Conservation (phyloP, 2,888 invertebrate species). For the Seira sanloemensis region DNA sequence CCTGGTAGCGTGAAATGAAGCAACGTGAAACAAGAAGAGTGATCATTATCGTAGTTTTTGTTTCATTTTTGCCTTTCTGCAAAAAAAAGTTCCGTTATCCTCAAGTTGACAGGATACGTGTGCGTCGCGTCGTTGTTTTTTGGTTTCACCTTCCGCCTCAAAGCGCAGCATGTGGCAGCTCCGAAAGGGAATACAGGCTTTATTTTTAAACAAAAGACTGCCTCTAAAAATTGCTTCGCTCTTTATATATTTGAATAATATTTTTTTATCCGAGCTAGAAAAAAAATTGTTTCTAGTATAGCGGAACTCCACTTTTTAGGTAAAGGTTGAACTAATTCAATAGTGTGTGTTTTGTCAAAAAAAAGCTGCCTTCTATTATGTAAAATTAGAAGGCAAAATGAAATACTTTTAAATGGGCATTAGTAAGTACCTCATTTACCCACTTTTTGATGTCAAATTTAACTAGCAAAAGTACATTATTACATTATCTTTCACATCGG, state of each 20-base stretch:
- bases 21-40: neutral
- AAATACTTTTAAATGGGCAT: too few species aligned
- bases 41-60: slow-evolving; percentile 10
- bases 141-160: slow-evolving; percentile 62
- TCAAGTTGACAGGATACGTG: slow-evolving; percentile 29
- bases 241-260: neutral
- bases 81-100: slow-evolving; percentile 42
- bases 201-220: neutral
- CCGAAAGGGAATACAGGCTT: neutral
- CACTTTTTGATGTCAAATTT: too few species aligned
- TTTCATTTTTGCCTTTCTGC: slow-evolving; percentile 4
- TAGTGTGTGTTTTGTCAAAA: too few species aligned
- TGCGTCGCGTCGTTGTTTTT: slow-evolving; percentile 10
- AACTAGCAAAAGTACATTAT: too few species aligned
- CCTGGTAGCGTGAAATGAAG: neutral
- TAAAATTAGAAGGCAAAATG: neutral
- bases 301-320: neutral
- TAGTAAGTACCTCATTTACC: too few species aligned
- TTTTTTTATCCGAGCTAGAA: neutral
- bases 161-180: slow-evolving; percentile 35
- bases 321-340: neutral
- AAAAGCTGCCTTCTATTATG: too few species aligned
- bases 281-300: neutral
- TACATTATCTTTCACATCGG: too few species aligned
- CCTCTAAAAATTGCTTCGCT: neutral